Percentiles rank a stretch among this genome's conserved stretches.
Evolutionary conservation across 2,888 invertebrate species (phyloP).

Genomic region (Siphlonurus alternatus): DNA sequence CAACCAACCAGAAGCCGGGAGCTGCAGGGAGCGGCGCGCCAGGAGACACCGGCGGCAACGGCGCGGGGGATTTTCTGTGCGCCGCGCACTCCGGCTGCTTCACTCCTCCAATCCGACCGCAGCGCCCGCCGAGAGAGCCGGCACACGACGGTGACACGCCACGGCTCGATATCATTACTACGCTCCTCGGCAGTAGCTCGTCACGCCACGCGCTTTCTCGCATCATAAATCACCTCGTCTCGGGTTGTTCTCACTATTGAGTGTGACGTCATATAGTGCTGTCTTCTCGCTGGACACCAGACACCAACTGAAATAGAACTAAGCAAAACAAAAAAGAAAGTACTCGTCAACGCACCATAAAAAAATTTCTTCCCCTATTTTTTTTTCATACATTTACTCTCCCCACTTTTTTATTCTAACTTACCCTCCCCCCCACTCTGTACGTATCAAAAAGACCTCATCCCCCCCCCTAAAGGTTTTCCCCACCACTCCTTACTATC

Average conservation of each 20-base stretch:
- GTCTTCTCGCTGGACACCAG: no score
- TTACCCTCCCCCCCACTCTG: conserved; percentile 1
- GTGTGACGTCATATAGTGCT: background rate
- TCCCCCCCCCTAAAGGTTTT: background rate
- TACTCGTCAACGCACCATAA: no score
- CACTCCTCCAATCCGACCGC: background rate
- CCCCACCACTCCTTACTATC: background rate
- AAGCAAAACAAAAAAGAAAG: no score
- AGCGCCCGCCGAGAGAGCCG: background rate
- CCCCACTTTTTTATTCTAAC: conserved; percentile 1
- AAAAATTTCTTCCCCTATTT: background rate
- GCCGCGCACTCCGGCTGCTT: background rate
- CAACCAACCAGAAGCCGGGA: conserved; percentile 1
- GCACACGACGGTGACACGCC: background rate
- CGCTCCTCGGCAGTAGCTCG: background rate
- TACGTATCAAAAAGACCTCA: conserved; percentile 2
- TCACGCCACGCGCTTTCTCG: background rate
- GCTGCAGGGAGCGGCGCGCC: background rate
- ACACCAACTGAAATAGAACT: no score
- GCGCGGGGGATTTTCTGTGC: no score
- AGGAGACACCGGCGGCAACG: background rate
- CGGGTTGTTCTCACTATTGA: background rate
- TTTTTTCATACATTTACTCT: background rate
- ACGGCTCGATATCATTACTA: background rate
- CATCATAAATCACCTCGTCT: background rate